A percentile compares a stretch with the other conserved stretches of the same genome.
Conservation (phyloP, 2,113 vertebrate genomes). For the Bothrops jararaca region DNA sequence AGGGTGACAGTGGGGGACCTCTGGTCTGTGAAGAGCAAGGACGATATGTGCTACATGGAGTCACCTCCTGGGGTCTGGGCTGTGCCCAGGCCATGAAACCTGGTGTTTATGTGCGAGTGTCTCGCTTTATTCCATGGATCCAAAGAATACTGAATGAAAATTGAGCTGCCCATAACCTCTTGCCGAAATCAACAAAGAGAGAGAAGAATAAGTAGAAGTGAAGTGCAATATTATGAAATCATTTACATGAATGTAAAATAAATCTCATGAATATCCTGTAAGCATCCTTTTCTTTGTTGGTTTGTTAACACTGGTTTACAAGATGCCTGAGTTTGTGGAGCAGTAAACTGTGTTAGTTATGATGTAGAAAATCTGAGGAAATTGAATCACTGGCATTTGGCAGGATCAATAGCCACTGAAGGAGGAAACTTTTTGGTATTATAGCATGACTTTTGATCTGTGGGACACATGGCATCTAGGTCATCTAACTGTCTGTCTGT, state of each 20-base stretch:
- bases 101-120: constrained; percentile 91
- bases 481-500: too few relatives aligned
- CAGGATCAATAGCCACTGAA: background rate
- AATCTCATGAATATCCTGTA: constrained; percentile 22
- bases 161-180: constrained; percentile 37
- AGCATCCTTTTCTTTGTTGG: background rate
- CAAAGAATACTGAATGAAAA: constrained; percentile 62
- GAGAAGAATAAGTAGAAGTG: background rate
- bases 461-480: background rate
- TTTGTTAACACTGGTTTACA: constrained; percentile 16
- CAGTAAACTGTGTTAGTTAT: background rate
- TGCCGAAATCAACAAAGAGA: background rate
- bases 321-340: background rate
- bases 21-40: constrained; percentile 83
- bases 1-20: constrained; percentile 98
- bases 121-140: constrained; percentile 84
- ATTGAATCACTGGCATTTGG: background rate
- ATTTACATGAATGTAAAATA: constrained; percentile 42
- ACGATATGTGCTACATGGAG: constrained; percentile 86
- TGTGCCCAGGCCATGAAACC: constrained; percentile 92
- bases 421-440: background rate
- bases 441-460: background rate
- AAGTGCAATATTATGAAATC: constrained; percentile 42
- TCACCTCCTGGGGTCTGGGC: constrained; percentile 95
- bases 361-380: background rate